Base-by-base conservation (phyloP, 1,140 invertebrate species). In the Heterodera carotae region DNA sequence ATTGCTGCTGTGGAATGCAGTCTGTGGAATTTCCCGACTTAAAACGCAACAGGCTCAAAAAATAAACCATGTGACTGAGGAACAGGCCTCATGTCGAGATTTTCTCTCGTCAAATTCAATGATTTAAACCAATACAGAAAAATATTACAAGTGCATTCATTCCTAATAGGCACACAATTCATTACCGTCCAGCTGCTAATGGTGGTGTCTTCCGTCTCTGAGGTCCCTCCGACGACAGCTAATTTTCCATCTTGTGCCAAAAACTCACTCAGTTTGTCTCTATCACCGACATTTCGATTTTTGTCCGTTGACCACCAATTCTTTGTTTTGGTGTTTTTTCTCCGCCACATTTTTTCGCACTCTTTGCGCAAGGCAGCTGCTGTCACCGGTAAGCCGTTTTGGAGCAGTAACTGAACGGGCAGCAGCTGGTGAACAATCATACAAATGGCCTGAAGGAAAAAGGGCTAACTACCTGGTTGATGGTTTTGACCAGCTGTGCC, bases 381-480 rank as follows among this genome's bases (percentile, higher is more conserved):
- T 10, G 72, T 74, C 25, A 74, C 72, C 7, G 56, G 72, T 10
- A 74, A 27, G 22, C 64, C 72, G 18, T 74, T 74, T 62, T 74
- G 72, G 64, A 74, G 25, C 2, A 74, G 72, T 27, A 74, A 33
- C 72, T 74, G 25, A 36, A 62, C 25, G 25, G 48, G 48, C 12
- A 74, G 27, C 27, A 43, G 27, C 1, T 66, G 29, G 25, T 27
- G n/a, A 10, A 18, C 62, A n/a, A 66, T 29, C 29, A n/a, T 8
- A 43, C 39, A 43, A 43, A 43, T n/a, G n/a, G n/a, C n/a, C n/a
- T n/a, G n/a, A n/a, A n/a, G n/a, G n/a, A n/a, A n/a, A n/a, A n/a
- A n/a, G n/a, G n/a, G n/a, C n/a, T n/a, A n/a, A n/a, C n/a, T 62
- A 62, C 72, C 72, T 74, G 72, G 39, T 74, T 74, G 25, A 74